Evolutionary conservation across 1,140 invertebrate species (phyloP).

Genomic region (Anastrepha ludens): DNA sequence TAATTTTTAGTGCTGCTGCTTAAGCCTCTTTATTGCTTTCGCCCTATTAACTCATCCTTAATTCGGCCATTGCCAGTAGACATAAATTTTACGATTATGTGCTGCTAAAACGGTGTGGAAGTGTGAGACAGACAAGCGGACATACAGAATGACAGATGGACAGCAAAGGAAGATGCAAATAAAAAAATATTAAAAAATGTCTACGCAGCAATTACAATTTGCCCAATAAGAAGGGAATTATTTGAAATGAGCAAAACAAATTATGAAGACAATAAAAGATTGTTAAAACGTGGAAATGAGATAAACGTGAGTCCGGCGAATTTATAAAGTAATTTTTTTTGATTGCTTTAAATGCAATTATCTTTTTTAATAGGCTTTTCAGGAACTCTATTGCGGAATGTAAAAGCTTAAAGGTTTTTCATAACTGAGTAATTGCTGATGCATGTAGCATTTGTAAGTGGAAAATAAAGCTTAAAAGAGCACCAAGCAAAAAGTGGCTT

Average conservation of each 20-base stretch:
- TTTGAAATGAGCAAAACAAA: conserved; percentile 18
- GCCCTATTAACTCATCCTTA: conserved; percentile 41
- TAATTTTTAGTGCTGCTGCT: not conserved
- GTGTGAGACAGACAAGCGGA: not conserved
- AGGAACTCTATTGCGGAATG: not conserved
- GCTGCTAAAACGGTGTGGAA: not conserved
- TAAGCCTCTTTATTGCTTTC: conserved; percentile 30
- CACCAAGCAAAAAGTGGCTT: too few species aligned
- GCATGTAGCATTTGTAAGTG: not conserved
- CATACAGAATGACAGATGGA: not conserved
- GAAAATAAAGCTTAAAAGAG: too few species aligned
- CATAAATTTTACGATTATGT: conserved; percentile 47
- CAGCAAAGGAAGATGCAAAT: not conserved
- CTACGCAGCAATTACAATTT: conserved; percentile 27
- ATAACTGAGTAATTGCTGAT: not conserved
- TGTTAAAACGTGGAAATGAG: not conserved
- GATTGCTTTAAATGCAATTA: not conserved
- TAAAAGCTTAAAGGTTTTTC: not conserved
- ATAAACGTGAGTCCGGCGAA: not conserved
- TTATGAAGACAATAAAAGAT: not conserved
- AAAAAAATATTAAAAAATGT: conserved; percentile 8
- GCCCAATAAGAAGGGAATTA: not conserved
- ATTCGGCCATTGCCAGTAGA: conserved; percentile 16
- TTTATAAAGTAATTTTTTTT: not conserved
- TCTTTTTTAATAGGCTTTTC: not conserved